Conservation (phyloP, 2,888 invertebrate species). For the Limnephilus lunatus region DNA sequence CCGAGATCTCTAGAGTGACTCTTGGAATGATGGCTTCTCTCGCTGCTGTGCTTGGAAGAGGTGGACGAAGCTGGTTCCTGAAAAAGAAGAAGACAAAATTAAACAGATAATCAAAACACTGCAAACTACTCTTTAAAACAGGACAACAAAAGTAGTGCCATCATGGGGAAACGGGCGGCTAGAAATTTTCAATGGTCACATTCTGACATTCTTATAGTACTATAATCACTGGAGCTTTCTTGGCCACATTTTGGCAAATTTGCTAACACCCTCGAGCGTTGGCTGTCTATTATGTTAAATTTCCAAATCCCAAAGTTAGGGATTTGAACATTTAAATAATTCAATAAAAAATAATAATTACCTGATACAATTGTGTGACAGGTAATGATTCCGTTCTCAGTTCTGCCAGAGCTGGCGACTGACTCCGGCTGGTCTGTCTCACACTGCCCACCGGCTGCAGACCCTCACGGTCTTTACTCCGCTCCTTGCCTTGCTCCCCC, state of each 20-base stretch:
- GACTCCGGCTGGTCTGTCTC: slow-evolving; percentile 81
- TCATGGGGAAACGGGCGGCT: too few species aligned
- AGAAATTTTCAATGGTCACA: too few species aligned
- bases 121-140: not conserved
- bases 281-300: too few species aligned
- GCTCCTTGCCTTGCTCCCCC: slow-evolving; percentile 58
- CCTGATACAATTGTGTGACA: slow-evolving; percentile 71
- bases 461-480: slow-evolving; percentile 66
- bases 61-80: slow-evolving; percentile 64
- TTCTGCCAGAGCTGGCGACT: slow-evolving; percentile 78
- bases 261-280: too few species aligned
- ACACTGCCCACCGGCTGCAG: slow-evolving; percentile 75
- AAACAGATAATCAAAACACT: not conserved
- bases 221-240: too few species aligned
- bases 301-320: too few species aligned
- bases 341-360: slow-evolving; percentile 61
- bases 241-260: too few species aligned
- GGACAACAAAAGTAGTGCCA: not conserved
- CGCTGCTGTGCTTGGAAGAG: slow-evolving; percentile 66
- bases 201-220: too few species aligned
- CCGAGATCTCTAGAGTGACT: slow-evolving; percentile 75
- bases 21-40: slow-evolving; percentile 74
- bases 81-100: not conserved
- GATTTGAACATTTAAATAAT: too few species aligned
- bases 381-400: slow-evolving; percentile 76